A percentile compares a stretch with the other conserved stretches of the same genome.
These are phyloP conservation scores for Drosophila sp. DNA, from an alignment of 1,140 invertebrate species.

Conservation along the genomic window DNA sequence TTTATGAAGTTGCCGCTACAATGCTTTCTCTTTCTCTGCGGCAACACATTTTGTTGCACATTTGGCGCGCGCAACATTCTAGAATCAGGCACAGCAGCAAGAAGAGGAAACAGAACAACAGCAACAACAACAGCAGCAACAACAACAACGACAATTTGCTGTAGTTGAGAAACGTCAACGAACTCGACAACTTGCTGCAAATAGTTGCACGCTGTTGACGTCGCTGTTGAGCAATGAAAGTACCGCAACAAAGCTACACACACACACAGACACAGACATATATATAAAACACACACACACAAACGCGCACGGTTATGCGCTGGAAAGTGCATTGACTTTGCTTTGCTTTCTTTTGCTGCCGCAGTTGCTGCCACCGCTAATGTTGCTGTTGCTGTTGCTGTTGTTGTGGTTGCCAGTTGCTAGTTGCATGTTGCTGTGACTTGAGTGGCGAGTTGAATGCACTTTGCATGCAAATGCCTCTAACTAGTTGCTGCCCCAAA, in stretches of 20 bases:
- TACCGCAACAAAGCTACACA: constrained; percentile 74
- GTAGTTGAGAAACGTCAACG: constrained; percentile 58
- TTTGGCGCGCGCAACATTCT: constrained; percentile 63
- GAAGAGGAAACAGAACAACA: constrained; percentile 18
- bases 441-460: constrained; percentile 64
- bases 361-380: constrained; percentile 33
- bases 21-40: constrained; percentile 76
- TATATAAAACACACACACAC: constrained; percentile 1
- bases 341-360: constrained; percentile 52
- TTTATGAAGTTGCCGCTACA: not conserved
- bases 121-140: constrained; percentile 24
- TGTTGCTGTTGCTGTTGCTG: constrained; percentile 41
- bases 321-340: constrained; percentile 75
- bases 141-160: not conserved
- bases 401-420: constrained; percentile 35
- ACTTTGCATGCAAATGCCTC: constrained; percentile 54
- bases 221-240: constrained; percentile 77
- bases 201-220: constrained; percentile 56
- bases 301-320: not conserved
- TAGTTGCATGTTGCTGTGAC: constrained; percentile 28
- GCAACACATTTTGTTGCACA: constrained; percentile 40
- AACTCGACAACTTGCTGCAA: constrained; percentile 57
- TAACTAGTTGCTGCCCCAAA: constrained; percentile 25
- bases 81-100: constrained; percentile 46
- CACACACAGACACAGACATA: constrained; percentile 31